These are phyloP conservation scores for Nowickia ferox DNA, from an alignment of 2,888 invertebrate genomes.

Conservation along the genomic window DNA sequence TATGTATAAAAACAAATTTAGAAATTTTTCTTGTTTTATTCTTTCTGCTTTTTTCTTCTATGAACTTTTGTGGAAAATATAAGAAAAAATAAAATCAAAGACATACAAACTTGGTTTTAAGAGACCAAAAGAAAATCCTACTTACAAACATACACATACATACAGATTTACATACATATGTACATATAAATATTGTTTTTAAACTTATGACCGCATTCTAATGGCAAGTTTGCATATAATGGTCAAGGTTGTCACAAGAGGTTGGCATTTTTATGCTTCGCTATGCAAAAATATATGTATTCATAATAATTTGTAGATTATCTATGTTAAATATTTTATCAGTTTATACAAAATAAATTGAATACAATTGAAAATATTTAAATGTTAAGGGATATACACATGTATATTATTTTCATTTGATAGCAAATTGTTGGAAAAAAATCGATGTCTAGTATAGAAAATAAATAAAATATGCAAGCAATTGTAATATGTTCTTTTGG, in stretches of 20 bases:
- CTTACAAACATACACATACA: not conserved
- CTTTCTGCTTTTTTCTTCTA: conserved; percentile 14
- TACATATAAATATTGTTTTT: not conserved
- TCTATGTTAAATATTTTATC: not conserved
- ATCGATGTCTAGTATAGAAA: not conserved
- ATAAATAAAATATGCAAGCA: too few relatives aligned
- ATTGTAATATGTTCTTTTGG: too few relatives aligned
- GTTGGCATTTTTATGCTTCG: not conserved
- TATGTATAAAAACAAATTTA: conserved; percentile 71
- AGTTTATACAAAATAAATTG: not conserved
- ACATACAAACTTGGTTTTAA: conserved; percentile 6
- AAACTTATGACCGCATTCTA: conserved; percentile 23
- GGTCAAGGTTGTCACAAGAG: conserved; percentile 42
- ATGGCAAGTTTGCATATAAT: not conserved
- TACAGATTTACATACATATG: not conserved
- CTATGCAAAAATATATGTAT: not conserved
- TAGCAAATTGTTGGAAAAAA: not conserved
- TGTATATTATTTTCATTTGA: not conserved
- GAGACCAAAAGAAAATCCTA: conserved; percentile 45
- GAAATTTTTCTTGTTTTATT: conserved; percentile 38
- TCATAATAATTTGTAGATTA: not conserved
- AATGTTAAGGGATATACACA: not conserved
- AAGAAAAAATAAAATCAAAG: conserved; percentile 12
- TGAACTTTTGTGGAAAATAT: not conserved
- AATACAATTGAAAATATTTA: not conserved